A percentile compares a stretch with the other conserved stretches of the same genome.
These are phyloP conservation scores for Zaprionus davidi DNA, from an alignment of 1,140 invertebrate species.

Conservation along the genomic window DNA sequence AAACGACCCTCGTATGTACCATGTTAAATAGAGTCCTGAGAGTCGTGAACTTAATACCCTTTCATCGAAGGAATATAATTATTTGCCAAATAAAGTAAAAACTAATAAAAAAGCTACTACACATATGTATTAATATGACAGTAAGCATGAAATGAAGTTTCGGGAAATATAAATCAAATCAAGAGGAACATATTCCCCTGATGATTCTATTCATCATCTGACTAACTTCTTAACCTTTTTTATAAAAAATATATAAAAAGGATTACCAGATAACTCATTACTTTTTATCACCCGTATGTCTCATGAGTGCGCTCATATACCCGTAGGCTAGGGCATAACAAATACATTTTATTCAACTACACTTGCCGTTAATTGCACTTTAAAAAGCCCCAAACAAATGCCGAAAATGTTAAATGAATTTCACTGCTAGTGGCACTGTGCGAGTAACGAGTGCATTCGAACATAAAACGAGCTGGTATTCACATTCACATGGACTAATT, in stretches of 20 bases:
- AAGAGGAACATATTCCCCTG: too few relatives aligned
- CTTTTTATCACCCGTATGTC: too few relatives aligned
- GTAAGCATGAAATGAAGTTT: too few relatives aligned
- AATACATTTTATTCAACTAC: slow-evolving; percentile 49
- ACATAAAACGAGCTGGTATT: slow-evolving; percentile 20
- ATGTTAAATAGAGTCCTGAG: background rate
- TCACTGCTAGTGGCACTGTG: slow-evolving; percentile 47
- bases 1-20: too few relatives aligned
- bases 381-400: slow-evolving; percentile 55
- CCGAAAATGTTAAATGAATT: slow-evolving; percentile 69
- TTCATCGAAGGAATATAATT: background rate
- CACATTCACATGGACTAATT: slow-evolving; percentile 64
- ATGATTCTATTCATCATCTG: too few relatives aligned
- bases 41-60: background rate
- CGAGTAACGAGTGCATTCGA: slow-evolving; percentile 18
- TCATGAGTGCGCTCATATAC: background rate
- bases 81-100: too few relatives aligned
- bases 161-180: too few relatives aligned
- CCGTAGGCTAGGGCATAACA: slow-evolving; percentile 15
- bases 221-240: too few relatives aligned
- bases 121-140: too few relatives aligned
- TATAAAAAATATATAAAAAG: too few relatives aligned
- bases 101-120: too few relatives aligned
- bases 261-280: too few relatives aligned
- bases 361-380: slow-evolving; percentile 63